These are phyloP conservation scores for Microtus pennsylvanicus DNA, from an alignment of 2,113 vertebrate species.

Conservation along the genomic window DNA sequence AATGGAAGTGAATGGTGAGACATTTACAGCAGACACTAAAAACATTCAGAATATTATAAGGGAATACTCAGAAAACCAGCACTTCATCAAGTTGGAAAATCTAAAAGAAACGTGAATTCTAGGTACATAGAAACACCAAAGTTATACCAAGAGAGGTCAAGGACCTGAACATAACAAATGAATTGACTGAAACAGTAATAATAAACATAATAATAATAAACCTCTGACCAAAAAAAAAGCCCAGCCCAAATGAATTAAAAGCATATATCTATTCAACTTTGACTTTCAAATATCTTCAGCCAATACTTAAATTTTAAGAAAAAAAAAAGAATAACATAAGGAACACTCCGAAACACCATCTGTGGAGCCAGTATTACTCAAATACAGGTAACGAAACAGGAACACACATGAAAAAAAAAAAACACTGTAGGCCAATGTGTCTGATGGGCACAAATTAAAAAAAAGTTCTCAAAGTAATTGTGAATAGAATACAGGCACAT, in stretches of 20 bases:
- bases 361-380: not conserved
- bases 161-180: not conserved
- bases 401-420: not conserved
- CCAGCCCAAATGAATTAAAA: not conserved
- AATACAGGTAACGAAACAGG: not conserved
- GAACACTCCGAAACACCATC: not conserved
- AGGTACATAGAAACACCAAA: not conserved
- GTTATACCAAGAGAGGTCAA: not conserved
- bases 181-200: not conserved
- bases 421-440: too few species aligned
- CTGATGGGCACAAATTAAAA: too few species aligned
- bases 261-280: not conserved
- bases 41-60: not conserved
- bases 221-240: too few species aligned
- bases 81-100: not conserved
- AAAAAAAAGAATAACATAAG: not conserved
- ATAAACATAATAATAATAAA: not conserved
- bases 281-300: not conserved
- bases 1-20: not conserved
- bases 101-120: not conserved
- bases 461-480: too few species aligned
- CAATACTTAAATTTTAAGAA: not conserved
- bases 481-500: too few species aligned
- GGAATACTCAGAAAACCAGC: not conserved
- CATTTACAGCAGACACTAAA: not conserved